phyloP scores from a whole-genome alignment of 2,888 invertebrate species.

The Trachelus iudaicus region DNA sequence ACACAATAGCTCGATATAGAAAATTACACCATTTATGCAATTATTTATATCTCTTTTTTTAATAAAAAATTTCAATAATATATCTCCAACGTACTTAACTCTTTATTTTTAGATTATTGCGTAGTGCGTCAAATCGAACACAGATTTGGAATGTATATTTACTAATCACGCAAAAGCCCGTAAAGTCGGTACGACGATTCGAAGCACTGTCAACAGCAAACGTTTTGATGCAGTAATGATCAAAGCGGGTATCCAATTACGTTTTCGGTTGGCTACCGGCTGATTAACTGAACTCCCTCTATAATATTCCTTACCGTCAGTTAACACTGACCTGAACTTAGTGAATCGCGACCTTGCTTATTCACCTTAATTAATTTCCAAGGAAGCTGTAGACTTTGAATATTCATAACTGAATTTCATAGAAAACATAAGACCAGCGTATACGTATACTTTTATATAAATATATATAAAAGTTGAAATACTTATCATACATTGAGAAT shows the following conservation, averaged over 20 bases:
- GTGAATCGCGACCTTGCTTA: background rate
- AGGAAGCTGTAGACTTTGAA: background rate
- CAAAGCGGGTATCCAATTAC: background rate
- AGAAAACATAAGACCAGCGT: background rate
- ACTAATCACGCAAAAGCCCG: background rate
- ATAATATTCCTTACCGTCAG: background rate
- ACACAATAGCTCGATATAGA: background rate
- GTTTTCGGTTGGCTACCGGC: background rate
- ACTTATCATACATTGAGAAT: background rate
- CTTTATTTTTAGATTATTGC: background rate
- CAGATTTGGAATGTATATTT: background rate
- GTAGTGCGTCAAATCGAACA: background rate
- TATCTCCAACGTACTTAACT: background rate
- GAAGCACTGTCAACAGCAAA: background rate
- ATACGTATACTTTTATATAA: no score
- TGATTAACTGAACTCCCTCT: background rate
- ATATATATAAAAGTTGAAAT: background rate
- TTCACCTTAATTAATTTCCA: background rate
- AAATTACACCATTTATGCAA: background rate
- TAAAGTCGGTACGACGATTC: background rate
- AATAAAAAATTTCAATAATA: background rate
- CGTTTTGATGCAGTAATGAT: background rate
- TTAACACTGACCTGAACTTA: background rate
- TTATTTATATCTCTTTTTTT: background rate
- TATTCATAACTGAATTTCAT: background rate